Conservation (phyloP, 2,888 invertebrate species). For the Sphecodes monilicornis region DNA sequence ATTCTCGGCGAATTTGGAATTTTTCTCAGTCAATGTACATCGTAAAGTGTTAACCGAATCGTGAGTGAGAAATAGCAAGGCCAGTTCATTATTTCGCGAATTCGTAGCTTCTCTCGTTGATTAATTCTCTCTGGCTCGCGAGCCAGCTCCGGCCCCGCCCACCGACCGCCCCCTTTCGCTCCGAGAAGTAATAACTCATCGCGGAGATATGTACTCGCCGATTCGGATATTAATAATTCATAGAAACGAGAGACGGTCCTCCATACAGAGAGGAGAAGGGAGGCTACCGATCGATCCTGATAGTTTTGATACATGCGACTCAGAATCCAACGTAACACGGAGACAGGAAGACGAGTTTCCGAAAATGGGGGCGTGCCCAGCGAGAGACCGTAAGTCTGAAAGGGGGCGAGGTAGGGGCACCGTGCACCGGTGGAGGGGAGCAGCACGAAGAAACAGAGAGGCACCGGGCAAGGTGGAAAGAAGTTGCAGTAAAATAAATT, state of each 20-base stretch:
- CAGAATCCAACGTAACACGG: conserved; percentile 11
- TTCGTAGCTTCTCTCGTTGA: conserved; percentile 15
- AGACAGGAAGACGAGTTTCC: conserved; percentile 35
- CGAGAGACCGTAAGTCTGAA: background rate
- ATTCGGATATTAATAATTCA: conserved; percentile 15
- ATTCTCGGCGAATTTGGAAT: background rate
- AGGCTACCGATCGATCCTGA: background rate
- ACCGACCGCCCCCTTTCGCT: conserved; percentile 11
- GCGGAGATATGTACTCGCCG: background rate
- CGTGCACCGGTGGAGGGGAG: background rate
- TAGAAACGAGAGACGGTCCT: background rate
- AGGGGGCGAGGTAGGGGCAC: background rate
- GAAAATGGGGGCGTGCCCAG: conserved; percentile 50
- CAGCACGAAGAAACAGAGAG: conserved; percentile 51
- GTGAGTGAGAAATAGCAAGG: background rate
- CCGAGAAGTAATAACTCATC: conserved; percentile 17
- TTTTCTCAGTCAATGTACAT: background rate
- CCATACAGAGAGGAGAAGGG: background rate
- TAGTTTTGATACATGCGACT: conserved; percentile 22
- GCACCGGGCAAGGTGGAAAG: conserved; percentile 66
- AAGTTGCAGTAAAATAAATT: conserved; percentile 80
- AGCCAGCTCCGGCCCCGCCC: conserved; percentile 9
- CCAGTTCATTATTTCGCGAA: conserved; percentile 36
- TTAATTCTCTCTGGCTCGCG: conserved; percentile 4
- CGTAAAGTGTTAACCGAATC: background rate